Conservation (phyloP, 64 coral and sea anemone genomes). For the Platygyra sinensis region DNA sequence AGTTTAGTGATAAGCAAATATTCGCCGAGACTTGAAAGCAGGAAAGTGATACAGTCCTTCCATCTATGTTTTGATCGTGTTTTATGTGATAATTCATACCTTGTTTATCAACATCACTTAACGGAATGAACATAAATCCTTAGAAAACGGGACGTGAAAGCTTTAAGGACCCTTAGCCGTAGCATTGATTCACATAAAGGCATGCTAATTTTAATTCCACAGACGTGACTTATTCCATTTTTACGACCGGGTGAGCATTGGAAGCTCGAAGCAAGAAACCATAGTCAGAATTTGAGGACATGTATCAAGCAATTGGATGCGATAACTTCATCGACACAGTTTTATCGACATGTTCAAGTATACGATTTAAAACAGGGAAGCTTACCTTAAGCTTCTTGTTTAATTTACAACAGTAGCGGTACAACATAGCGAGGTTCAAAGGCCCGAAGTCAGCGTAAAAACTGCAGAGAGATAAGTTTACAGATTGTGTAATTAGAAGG, state of each 20-base stretch:
- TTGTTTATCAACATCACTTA: neutral
- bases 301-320: neutral
- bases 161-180: neutral
- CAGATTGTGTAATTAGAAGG: conserved; percentile 29
- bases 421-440: conserved; percentile 94
- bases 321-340: too few species aligned
- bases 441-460: conserved; percentile 99
- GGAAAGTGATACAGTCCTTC: neutral
- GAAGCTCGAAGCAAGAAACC: neutral
- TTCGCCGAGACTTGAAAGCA: too few species aligned
- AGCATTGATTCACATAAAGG: neutral
- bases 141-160: neutral
- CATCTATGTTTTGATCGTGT: neutral
- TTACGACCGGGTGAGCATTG: too few species aligned
- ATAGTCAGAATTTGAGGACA: neutral
- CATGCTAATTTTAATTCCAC: neutral
- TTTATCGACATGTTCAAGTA: neutral
- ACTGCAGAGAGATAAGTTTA: conserved; percentile 59
- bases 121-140: neutral
- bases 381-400: conserved; percentile 99
- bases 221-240: neutral
- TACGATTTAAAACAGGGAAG: neutral
- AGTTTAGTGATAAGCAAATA: neutral
- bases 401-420: conserved; percentile 94
- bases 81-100: neutral